Evolutionary conservation across 2,797 vertebrate genomes (phyloP), one percentile per base, ranked within the genome.

Genomic region (Carapus acus): DNA sequence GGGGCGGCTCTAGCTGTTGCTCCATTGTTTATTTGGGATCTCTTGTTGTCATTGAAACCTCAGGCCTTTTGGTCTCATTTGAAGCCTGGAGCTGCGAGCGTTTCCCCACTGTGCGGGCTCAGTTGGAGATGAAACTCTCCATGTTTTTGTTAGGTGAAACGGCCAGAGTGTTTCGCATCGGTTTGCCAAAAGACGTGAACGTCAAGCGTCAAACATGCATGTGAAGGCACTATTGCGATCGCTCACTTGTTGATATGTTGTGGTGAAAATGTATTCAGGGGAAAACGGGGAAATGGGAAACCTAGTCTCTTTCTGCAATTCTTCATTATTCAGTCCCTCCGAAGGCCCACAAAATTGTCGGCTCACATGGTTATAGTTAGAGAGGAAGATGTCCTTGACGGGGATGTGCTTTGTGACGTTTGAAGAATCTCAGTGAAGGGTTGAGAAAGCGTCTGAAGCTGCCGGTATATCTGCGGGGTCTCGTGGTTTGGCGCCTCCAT

Each of bases 251-350:
- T 52, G 48, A 49, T 17, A 54, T 58, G 50, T 34, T 73, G 58
- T 65, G 72, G 71, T 58, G 31, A 52, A 49, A 57, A 59, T 41
- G 11, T 36, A 40, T 73, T 48, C 71, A n/a, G n/a, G n/a, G n/a
- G n/a, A n/a, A n/a, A n/a, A 71, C 79, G 74, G 71, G 77, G 81
- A 80, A 68, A 71, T 80, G 74, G 71, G 77, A 82, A 80, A 68
- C 58, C 40, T 69, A 23, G 68, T 65, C 49, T 66, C 41, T 50
- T 44, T 16, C 58, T 43, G 65, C 47, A 70, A 18, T 20, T 58
- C 22, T 34, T 65, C 67, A 66, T 69, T 44, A 58, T 54, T 71
- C 46, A 0, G 39, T 67, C 71, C 77, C 69, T 69, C 60, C 65
- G 58, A 67, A 74, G 57, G 63, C 65, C 21, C 41, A 8, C n/a